These are phyloP conservation scores for Epicampocera succincta DNA, from an alignment of 2,888 invertebrate species.

Conservation along the genomic window DNA sequence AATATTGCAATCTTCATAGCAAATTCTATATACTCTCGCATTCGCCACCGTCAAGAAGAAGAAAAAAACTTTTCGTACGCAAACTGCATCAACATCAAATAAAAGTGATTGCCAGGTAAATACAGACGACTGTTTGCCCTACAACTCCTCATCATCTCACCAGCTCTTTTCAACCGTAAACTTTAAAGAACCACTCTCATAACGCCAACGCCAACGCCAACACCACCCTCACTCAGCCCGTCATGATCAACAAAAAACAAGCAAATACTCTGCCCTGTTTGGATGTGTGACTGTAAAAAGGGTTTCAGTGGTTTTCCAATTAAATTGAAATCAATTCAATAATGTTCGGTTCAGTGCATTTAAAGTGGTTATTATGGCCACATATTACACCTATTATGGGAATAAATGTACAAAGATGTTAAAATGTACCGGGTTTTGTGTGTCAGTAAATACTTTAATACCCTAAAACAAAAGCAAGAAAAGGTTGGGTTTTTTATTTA, in stretches of 20 bases:
- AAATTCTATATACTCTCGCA: slow-evolving; percentile 42
- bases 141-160: neutral
- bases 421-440: neutral
- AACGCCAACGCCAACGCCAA: neutral
- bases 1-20: slow-evolving; percentile 37
- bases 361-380: slow-evolving; percentile 78
- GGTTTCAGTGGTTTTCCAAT: slow-evolving; percentile 72
- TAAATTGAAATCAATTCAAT: slow-evolving; percentile 79
- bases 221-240: too few species aligned
- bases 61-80: slow-evolving; percentile 30
- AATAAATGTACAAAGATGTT: slow-evolving; percentile 28
- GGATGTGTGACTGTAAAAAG: slow-evolving; percentile 49
- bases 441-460: slow-evolving; percentile 15
- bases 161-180: slow-evolving; percentile 3
- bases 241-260: neutral
- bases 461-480: slow-evolving; percentile 14
- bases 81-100: neutral
- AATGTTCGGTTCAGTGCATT: slow-evolving; percentile 80
- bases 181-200: slow-evolving; percentile 19
- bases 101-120: slow-evolving; percentile 19
- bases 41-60: slow-evolving; percentile 8
- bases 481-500: slow-evolving; percentile 55
- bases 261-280: slow-evolving; percentile 21
- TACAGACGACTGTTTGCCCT: slow-evolving; percentile 1
- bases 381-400: slow-evolving; percentile 58